Evolutionary conservation across 2,113 vertebrate genomes (phyloP), one percentile per base, ranked within the genome.

Genomic region (Apodemus sylvaticus): DNA sequence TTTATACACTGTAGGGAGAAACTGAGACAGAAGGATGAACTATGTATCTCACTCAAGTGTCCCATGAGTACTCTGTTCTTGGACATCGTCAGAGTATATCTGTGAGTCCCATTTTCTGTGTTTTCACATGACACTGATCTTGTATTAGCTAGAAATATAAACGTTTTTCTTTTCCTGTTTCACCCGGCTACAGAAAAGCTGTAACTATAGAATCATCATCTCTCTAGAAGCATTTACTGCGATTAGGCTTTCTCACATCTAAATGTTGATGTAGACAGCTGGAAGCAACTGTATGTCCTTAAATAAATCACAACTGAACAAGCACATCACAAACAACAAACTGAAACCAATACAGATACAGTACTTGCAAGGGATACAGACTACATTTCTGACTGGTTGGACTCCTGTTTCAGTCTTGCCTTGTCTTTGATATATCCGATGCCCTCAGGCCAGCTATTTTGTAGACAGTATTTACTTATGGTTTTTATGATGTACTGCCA

Each of bases 281-380:
- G 85, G 34, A 55, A 95, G 82, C 26, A 89, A 89, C 36, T 31
- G 9, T 73, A 77, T 94, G 82, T 94, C 73, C 78, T 58, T 83
- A 93, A 91, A 77, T 55, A 90, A 96, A 95, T 89, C 6, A n/a
- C n/a, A 93, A 58, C 55, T 55, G 48, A 77, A 74, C 5, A 78
- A 74, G 76, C 24, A 83, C 74, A 79, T 16, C 53, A 68, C 45
- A 48, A 48, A 48, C 45, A 48, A 48, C 45, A 48, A 48, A 48
- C 71, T 26, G 60, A 83, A 85, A 90, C 51, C 55, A 77, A 82
- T 66, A 74, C 0, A 45, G 53, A 71, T 53, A 5, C 34, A 78
- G n/a, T 34, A 74, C 17, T 85, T 66, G 20, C 39, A 62, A 42
- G 73, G 55, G 64, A 70, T 9, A 36, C 53, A 94, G 71, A 76